Conservation (phyloP, 37 sponge, comb jelly and placozoan species). For the Theonella swinhoei region DNA sequence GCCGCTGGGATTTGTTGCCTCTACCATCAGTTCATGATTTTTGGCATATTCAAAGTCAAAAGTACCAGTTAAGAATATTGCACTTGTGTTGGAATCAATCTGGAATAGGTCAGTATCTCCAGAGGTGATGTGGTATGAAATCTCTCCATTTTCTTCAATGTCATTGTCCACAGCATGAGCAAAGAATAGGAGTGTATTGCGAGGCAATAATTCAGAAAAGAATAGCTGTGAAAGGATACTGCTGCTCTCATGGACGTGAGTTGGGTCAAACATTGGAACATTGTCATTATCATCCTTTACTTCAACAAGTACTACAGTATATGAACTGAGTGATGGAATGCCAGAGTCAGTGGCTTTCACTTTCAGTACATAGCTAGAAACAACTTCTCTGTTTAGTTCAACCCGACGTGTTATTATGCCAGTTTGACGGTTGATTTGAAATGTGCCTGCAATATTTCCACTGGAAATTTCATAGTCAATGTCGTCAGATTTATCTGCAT, state of each 20-base stretch:
- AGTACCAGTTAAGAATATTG: slow-evolving; percentile 33
- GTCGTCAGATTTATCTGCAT: slow-evolving; percentile 21
- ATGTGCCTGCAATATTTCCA: not conserved
- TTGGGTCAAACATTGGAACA: slow-evolving; percentile 19
- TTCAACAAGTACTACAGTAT: slow-evolving; percentile 34
- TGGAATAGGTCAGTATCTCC: not conserved
- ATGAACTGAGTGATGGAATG: slow-evolving; percentile 9
- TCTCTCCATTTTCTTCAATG: slow-evolving; percentile 9
- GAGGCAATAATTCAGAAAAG: slow-evolving; percentile 44
- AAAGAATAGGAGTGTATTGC: slow-evolving; percentile 54
- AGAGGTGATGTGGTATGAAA: slow-evolving; percentile 7
- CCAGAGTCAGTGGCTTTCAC: slow-evolving; percentile 54
- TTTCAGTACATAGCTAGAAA: slow-evolving; percentile 19
- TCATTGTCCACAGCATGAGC: slow-evolving; percentile 46
- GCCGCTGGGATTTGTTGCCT: slow-evolving; percentile 4
- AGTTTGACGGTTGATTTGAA: not conserved
- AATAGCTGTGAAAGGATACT: not conserved
- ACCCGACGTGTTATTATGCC: slow-evolving; percentile 4
- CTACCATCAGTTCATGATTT: not conserved
- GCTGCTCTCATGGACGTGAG: too few relatives aligned
- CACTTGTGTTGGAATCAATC: slow-evolving; percentile 36
- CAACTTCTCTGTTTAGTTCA: slow-evolving; percentile 29
- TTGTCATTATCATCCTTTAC: slow-evolving; percentile 37
- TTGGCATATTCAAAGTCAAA: slow-evolving; percentile 31
- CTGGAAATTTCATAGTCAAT: not conserved